Conservation (phyloP, 2,888 invertebrate species). For the Caenorhabditis auriculariae region DNA sequence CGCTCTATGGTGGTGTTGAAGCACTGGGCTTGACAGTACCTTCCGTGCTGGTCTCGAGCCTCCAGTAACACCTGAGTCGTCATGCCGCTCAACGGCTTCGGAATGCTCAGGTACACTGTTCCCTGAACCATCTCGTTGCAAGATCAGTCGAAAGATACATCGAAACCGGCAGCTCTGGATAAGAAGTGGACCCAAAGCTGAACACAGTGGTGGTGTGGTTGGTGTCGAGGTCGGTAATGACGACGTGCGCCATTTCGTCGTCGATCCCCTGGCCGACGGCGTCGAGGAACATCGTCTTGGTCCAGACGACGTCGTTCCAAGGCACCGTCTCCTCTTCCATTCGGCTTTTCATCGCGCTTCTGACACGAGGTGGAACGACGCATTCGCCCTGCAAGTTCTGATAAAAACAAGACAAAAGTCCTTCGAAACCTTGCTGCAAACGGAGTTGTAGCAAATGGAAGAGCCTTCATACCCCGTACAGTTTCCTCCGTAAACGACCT, state of each 20-base stretch:
- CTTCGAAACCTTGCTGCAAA: conserved; percentile 44
- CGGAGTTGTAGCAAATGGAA: conserved; percentile 57
- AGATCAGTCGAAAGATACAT: background rate
- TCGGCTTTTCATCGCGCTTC: conserved; percentile 11
- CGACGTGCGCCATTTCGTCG: conserved; percentile 22
- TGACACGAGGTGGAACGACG: conserved; percentile 20
- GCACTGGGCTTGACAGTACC: conserved; percentile 61
- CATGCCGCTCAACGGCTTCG: conserved; percentile 47
- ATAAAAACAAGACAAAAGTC: background rate
- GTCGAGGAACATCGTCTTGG: conserved; percentile 55
- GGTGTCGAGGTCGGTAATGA: conserved; percentile 15
- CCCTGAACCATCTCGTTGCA: conserved; percentile 18
- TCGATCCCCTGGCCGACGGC: conserved; percentile 30
- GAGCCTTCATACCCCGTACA: conserved; percentile 58
- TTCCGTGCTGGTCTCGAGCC: conserved; percentile 55
- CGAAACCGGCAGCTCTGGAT: conserved; percentile 44
- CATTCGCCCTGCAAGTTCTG: conserved; percentile 26
- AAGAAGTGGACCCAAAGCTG: conserved; percentile 13
- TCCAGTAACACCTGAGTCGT: conserved; percentile 45
- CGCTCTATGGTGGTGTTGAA: conserved; percentile 52
- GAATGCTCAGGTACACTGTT: conserved; percentile 55
- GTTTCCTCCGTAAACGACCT: conserved; percentile 54
- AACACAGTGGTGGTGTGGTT: conserved; percentile 17
- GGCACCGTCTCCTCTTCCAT: conserved; percentile 13
- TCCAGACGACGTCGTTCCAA: conserved; percentile 48